phyloP scores from a whole-genome alignment of 2,797 vertebrate genomes.

The Microtus agrestis region DNA sequence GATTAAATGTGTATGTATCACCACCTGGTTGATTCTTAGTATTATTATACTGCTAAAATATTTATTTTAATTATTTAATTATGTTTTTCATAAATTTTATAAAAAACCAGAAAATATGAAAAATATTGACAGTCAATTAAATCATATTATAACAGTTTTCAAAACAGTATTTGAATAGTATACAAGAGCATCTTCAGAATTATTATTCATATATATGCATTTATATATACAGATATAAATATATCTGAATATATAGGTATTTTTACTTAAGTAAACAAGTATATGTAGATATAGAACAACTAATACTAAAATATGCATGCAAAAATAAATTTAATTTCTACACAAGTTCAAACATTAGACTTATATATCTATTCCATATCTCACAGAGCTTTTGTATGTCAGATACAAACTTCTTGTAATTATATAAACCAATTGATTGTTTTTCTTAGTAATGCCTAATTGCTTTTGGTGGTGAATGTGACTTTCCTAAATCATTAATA shows the following conservation, averaged over 20 bases:
- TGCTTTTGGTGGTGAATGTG: background rate
- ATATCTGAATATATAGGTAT: too few species aligned
- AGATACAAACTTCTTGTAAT: background rate
- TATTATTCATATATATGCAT: background rate
- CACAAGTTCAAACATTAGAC: background rate
- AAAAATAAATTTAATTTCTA: background rate
- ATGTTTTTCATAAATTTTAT: background rate
- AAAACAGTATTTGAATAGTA: background rate
- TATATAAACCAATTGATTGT: background rate
- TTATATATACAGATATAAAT: background rate
- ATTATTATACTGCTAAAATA: background rate
- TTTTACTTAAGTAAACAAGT: background rate
- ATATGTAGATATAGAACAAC: background rate
- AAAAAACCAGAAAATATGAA: background rate
- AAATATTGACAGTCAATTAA: background rate
- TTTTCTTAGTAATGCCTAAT: background rate
- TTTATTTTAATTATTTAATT: background rate
- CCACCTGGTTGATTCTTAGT: background rate
- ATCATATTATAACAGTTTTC: background rate
- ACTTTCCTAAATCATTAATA: background rate
- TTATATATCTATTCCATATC: background rate
- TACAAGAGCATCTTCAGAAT: background rate
- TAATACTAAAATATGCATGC: background rate
- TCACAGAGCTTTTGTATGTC: background rate
- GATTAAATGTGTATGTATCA: too few species aligned